phyloP scores from a whole-genome alignment of 2,113 vertebrate species.

The Pica pica region DNA sequence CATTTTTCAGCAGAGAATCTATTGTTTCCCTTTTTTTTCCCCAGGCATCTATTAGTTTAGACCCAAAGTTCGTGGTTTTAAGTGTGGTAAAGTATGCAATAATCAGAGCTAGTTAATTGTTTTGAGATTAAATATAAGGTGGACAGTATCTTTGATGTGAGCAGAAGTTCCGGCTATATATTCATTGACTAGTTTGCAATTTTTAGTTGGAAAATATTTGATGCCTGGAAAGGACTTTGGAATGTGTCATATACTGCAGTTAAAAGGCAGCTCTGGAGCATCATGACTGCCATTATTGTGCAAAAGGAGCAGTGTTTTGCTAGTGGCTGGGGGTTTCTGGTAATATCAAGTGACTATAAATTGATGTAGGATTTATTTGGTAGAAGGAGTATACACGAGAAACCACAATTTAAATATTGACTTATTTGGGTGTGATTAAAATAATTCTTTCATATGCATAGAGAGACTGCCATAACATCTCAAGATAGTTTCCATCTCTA shows the following conservation, averaged over 20 bases:
- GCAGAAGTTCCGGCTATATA: background rate
- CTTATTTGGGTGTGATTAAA: background rate
- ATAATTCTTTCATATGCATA: background rate
- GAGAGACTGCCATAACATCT: background rate
- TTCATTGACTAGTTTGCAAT: background rate
- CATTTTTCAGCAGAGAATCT: background rate
- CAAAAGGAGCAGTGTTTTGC: background rate
- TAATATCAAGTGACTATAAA: background rate
- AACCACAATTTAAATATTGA: background rate
- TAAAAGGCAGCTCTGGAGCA: background rate
- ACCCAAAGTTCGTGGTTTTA: background rate
- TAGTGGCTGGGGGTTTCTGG: background rate
- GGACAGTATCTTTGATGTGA: background rate
- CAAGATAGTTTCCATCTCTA: background rate
- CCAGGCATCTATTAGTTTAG: background rate
- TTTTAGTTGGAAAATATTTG: background rate
- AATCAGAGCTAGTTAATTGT: background rate
- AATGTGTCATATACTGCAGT: background rate
- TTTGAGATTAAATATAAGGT: background rate
- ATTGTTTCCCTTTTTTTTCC: background rate
- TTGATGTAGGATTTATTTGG: background rate
- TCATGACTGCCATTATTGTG: background rate
- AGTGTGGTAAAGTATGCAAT: background rate
- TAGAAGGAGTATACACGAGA: background rate
- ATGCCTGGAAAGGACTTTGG: background rate